Evolutionary conservation across 2,113 vertebrate genomes (phyloP).

Genomic region (Athene noctua): DNA sequence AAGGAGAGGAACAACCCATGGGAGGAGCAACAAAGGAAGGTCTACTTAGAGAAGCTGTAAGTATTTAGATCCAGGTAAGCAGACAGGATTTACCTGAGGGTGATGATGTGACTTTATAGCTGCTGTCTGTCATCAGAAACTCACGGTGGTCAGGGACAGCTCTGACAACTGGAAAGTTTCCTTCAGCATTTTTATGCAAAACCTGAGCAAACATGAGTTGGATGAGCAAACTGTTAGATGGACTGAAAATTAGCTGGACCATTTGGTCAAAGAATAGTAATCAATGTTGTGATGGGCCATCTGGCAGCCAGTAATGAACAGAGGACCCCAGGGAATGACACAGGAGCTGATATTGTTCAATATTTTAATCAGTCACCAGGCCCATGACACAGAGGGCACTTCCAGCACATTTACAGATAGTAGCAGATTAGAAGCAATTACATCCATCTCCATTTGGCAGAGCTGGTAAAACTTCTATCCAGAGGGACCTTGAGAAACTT

Average conservation of each 20-base stretch:
- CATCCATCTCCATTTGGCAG: neutral
- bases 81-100: neutral
- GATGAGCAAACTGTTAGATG: neutral
- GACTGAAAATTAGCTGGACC: neutral
- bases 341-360: neutral
- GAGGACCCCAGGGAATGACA: neutral
- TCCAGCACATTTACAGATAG: neutral
- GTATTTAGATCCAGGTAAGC: neutral
- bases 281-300: slow-evolving; percentile 4
- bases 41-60: neutral
- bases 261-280: slow-evolving; percentile 24
- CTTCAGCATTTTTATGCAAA: neutral
- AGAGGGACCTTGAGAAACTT: neutral
- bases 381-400: neutral
- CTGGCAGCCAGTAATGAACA: slow-evolving; percentile 28
- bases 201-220: neutral
- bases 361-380: slow-evolving; percentile 2
- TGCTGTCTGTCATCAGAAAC: neutral
- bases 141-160: neutral
- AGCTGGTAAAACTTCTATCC: neutral
- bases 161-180: neutral
- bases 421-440: neutral
- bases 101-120: neutral
- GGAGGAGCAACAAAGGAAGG: neutral
- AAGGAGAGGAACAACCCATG: neutral